phyloP scores from a whole-genome alignment of 2,888 invertebrate genomes.

The Leptopilina syphax region DNA sequence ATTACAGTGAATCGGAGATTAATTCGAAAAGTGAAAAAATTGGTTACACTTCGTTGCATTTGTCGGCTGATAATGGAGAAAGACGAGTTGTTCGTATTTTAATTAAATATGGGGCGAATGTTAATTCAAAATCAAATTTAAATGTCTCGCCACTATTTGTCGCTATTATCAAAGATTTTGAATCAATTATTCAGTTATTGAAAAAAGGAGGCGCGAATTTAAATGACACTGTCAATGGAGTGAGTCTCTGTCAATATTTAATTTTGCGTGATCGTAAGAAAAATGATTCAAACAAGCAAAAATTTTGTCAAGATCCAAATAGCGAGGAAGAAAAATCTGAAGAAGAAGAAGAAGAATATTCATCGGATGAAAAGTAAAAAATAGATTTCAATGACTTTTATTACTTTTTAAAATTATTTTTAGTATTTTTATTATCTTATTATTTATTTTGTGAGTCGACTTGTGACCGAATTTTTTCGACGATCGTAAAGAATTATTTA shows the following conservation, averaged over 20 bases:
- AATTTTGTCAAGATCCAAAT: background rate
- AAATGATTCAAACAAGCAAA: too few species aligned
- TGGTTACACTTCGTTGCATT: constrained; percentile 7
- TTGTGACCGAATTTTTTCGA: too few species aligned
- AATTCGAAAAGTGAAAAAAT: background rate
- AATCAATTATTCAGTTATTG: background rate
- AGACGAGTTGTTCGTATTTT: background rate
- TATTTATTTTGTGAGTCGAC: too few species aligned
- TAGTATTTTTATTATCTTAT: too few species aligned
- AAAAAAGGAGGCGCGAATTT: background rate
- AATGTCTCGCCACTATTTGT: background rate
- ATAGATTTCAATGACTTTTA: too few species aligned
- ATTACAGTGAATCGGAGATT: constrained; percentile 14
- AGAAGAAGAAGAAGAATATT: too few species aligned
- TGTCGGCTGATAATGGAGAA: background rate
- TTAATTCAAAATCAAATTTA: background rate
- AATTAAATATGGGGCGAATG: background rate
- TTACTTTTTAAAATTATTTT: too few species aligned
- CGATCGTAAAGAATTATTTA: too few species aligned
- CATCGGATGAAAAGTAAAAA: too few species aligned
- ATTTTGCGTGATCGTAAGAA: too few species aligned
- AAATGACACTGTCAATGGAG: background rate
- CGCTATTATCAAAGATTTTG: background rate
- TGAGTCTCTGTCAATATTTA: background rate
- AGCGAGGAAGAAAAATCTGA: background rate